Evolutionary conservation across 2,888 invertebrate species (phyloP), one percentile per base, ranked within the genome.

Genomic region (Cyclophora albipunctata): DNA sequence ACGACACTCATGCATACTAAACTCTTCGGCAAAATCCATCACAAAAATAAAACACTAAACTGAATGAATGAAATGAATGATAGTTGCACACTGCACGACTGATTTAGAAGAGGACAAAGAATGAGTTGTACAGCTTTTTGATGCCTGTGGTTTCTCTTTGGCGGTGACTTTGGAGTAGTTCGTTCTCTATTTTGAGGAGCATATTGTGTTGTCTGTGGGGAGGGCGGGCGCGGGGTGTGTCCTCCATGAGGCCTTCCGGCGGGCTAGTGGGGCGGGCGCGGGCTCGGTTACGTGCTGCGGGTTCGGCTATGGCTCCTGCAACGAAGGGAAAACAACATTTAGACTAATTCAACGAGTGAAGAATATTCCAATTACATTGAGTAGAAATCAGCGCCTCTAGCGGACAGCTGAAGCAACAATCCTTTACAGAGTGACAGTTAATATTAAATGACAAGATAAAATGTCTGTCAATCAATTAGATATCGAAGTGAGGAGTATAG

Each of bases 81-180:
- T 37, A n/a, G 5, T 37, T 1, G 37, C 5, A 37, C 37, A 37
- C 4, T 37, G 4, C 37, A 2, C 37, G 4, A 37, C 37, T 37
- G 5, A 37, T 53, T 94, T 95, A 95, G 87, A 95, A 95, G 81
- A 95, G 91, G 64, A 95, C 95, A 81, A 95, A 95, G 88, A 95
- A 95, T 56, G 95, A 95, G 87, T 95, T 95, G 89, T 95, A 95
- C 77, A 95, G 89, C 83, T 95, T 95, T 86, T 95, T 95, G 73
- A 95, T 94, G 56, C 95, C 95, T 46, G 95, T 95, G 34, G 94
- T 94, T 82, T 95, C 95, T 75, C 94, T 90, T 82, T 95, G 95
- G 71, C 95, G 92, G 78, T 94, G 95, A 76, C 93, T 94, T 80
- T 94, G 93, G 54, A 95, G 91, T 70, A 95, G 90, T 75, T 92